Percentiles rank a stretch among this genome's conserved stretches.
Evolutionary conservation across 2,888 invertebrate genomes (phyloP).

Genomic region (Cremastobaeus sp.): DNA sequence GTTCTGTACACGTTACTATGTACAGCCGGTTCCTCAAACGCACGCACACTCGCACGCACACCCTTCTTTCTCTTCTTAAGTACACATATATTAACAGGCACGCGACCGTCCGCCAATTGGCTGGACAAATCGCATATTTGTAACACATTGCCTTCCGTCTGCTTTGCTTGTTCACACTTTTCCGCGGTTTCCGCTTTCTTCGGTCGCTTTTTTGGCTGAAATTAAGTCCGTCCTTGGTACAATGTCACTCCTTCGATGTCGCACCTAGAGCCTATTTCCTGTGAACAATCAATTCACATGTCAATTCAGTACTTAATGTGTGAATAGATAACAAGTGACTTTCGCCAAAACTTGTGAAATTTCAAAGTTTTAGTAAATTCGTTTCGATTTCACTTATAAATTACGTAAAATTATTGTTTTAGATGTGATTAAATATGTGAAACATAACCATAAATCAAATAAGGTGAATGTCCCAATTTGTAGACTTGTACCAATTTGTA

Average conservation of each 20-base stretch:
- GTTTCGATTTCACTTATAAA: no score
- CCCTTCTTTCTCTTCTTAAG: constrained; percentile 41
- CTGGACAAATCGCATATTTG: constrained; percentile 38
- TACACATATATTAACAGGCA: constrained; percentile 53
- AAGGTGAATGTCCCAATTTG: no score
- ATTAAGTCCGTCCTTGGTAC: constrained; percentile 61
- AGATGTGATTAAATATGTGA: no score
- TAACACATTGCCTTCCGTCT: constrained; percentile 31
- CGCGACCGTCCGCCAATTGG: constrained; percentile 10
- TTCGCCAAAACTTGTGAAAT: no score
- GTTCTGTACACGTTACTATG: constrained; percentile 43
- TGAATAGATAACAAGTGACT: no score
- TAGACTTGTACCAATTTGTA: no score
- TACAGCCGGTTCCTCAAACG: constrained; percentile 31
- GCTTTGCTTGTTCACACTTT: constrained; percentile 11
- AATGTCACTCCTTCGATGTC: constrained; percentile 64
- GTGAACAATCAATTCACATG: constrained; percentile 33
- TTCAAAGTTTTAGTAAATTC: no score
- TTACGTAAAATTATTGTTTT: no score
- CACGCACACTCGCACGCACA: constrained; percentile 52
- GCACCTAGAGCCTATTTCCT: constrained; percentile 63
- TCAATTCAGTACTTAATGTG: no score
- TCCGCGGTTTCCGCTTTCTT: constrained; percentile 19
- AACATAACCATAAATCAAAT: no score
- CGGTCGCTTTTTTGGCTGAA: constrained; percentile 40